A percentile compares a stretch with the other conserved stretches of the same genome.
These are phyloP conservation scores for Caranx ignobilis DNA, from an alignment of 2,113 vertebrate species.

Conservation along the genomic window DNA sequence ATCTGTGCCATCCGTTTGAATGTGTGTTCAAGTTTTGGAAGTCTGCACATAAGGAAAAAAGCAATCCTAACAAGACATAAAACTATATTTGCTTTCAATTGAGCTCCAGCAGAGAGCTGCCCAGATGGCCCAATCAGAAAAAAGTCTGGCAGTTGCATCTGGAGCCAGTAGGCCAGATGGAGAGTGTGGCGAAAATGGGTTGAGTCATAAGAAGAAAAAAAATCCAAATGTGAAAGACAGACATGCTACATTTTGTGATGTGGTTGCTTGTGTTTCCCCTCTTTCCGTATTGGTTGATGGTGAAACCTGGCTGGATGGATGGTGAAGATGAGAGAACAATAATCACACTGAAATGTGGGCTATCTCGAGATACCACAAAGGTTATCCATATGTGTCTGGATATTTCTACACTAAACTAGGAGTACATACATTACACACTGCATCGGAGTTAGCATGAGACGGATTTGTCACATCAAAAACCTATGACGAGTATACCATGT, in stretches of 20 bases:
- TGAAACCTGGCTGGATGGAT: conserved; percentile 15
- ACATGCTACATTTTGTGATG: conserved; percentile 46
- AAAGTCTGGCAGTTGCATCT: conserved; percentile 79
- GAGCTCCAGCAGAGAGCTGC: conserved; percentile 63
- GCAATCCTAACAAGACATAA: conserved; percentile 69
- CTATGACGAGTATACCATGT: too few species aligned
- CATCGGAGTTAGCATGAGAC: conserved; percentile 8
- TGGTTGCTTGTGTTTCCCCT: conserved; percentile 32
- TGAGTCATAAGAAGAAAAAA: conserved; percentile 62
- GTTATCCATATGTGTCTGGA: not conserved
- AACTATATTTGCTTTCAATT: conserved; percentile 72
- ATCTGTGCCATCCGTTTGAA: conserved; percentile 71
- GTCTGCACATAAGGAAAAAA: conserved; percentile 49
- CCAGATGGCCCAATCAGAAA: conserved; percentile 81
- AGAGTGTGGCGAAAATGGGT: conserved; percentile 66
- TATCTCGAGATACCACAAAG: not conserved
- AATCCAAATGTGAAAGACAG: conserved; percentile 52
- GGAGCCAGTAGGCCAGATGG: conserved; percentile 83
- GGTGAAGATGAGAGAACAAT: not conserved
- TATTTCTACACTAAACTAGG: not conserved
- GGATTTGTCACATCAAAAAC: too few species aligned
- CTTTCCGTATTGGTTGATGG: conserved; percentile 27
- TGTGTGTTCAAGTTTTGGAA: conserved; percentile 61
- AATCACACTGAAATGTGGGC: not conserved
- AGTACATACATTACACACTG: not conserved